Percentiles rank a stretch among this genome's conserved stretches.
Evolutionary conservation across 1,140 invertebrate species (phyloP).

Genomic region (Meloidogyne hapla): DNA sequence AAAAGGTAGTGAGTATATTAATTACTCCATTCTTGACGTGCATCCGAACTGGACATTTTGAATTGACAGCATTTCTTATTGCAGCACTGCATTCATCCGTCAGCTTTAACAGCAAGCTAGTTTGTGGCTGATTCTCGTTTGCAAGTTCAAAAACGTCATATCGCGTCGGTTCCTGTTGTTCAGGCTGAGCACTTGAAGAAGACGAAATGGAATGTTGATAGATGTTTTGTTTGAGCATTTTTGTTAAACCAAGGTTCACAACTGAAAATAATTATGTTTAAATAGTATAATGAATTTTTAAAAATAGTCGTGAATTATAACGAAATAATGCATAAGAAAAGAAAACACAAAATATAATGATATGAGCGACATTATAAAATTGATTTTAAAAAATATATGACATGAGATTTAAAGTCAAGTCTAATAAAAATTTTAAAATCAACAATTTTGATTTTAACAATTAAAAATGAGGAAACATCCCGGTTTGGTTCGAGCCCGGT

Average conservation of each 20-base stretch:
- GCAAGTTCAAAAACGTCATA: conserved; percentile 23
- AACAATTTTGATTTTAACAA: no score
- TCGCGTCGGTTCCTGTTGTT: neutral
- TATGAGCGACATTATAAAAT: no score
- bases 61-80: conserved; percentile 26
- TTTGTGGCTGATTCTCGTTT: conserved; percentile 9
- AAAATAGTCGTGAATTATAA: no score
- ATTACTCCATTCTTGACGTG: conserved; percentile 23
- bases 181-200: neutral
- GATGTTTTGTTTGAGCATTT: conserved; percentile 3
- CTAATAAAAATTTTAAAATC: no score
- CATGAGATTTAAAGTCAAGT: no score
- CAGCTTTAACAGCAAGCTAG: conserved; percentile 28
- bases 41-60: conserved; percentile 5
- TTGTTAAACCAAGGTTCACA: neutral
- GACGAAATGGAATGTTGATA: neutral
- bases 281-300: neutral
- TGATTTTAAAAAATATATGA: no score
- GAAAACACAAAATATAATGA: no score
- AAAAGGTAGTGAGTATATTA: neutral
- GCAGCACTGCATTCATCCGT: conserved; percentile 39
- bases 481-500: no score
- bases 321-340: no score
- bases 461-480: no score
- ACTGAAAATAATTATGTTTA: neutral